Conservation (phyloP, 2,888 invertebrate species). For the Didymodactylos carnosus region DNA sequence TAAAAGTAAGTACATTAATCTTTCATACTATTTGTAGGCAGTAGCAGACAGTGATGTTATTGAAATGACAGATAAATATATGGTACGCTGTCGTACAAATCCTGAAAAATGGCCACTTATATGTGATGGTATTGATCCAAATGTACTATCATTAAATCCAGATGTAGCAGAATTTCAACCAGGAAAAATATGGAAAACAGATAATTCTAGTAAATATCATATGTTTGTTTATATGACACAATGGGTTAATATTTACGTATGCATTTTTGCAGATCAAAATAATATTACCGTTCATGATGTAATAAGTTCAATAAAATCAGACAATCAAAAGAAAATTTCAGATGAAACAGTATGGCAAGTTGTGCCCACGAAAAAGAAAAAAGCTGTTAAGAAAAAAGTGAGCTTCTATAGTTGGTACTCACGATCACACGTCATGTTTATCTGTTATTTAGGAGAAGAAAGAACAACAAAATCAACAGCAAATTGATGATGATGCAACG, state of each 20-base stretch:
- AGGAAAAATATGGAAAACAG: conserved; percentile 21
- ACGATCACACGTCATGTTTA: no score
- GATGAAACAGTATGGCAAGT: background rate
- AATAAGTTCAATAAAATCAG: background rate
- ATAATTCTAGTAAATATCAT: background rate
- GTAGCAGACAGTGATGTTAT: background rate
- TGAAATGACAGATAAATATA: background rate
- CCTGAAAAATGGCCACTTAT: conserved; percentile 4
- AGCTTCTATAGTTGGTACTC: background rate
- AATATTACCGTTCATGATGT: background rate
- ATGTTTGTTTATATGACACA: no score
- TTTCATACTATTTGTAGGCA: background rate
- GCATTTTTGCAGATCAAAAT: no score
- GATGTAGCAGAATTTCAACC: conserved; percentile 70
- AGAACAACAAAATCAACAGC: background rate
- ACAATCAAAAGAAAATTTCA: background rate
- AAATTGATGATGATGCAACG: no score
- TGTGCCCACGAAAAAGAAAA: background rate
- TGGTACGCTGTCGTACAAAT: background rate
- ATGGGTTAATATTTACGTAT: no score
- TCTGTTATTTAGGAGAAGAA: background rate
- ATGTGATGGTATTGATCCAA: background rate
- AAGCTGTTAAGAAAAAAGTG: background rate
- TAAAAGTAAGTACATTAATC: no score
- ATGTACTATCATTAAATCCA: conserved; percentile 41